Conservation (phyloP, 2,888 invertebrate species). For the Eupeodes luniger region DNA sequence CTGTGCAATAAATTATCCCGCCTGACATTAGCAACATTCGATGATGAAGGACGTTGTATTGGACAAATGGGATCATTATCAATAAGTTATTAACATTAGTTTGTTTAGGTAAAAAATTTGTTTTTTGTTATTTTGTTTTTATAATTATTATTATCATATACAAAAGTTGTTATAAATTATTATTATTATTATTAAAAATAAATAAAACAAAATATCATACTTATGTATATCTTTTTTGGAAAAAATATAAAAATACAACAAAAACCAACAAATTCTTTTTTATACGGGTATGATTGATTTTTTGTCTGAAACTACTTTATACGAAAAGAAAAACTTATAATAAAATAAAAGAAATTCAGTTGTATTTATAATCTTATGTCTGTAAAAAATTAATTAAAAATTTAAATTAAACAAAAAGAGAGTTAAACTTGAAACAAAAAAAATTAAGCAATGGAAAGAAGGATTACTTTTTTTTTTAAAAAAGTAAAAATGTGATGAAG, state of each 20-base stretch:
- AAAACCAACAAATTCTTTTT: conserved; percentile 35
- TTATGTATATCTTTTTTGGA: conserved; percentile 33
- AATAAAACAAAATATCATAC: conserved; percentile 51
- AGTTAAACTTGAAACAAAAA: neutral
- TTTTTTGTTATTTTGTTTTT: conserved; percentile 61
- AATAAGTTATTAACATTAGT: conserved; percentile 86
- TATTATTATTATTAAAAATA: conserved; percentile 26
- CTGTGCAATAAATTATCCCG: conserved; percentile 94
- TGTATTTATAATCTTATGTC: conserved; percentile 49
- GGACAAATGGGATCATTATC: conserved; percentile 95
- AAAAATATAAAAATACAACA: conserved; percentile 21
- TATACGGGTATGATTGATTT: conserved; percentile 43
- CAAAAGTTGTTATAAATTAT: conserved; percentile 36
- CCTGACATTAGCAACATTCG: conserved; percentile 94
- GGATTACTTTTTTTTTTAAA: conserved; percentile 7
- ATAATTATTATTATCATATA: neutral
- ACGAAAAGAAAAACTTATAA: neutral
- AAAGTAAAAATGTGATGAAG: conserved; percentile 36
- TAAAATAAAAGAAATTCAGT: conserved; percentile 28
- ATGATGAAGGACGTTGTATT: conserved; percentile 93
- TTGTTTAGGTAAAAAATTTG: conserved; percentile 61
- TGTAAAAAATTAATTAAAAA: conserved; percentile 22
- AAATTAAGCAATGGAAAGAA: conserved; percentile 51
- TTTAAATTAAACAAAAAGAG: conserved; percentile 2
- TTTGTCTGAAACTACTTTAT: conserved; percentile 31